Base-by-base conservation (phyloP, 1,140 invertebrate genomes). In the Eriocheir sinensis region DNA sequence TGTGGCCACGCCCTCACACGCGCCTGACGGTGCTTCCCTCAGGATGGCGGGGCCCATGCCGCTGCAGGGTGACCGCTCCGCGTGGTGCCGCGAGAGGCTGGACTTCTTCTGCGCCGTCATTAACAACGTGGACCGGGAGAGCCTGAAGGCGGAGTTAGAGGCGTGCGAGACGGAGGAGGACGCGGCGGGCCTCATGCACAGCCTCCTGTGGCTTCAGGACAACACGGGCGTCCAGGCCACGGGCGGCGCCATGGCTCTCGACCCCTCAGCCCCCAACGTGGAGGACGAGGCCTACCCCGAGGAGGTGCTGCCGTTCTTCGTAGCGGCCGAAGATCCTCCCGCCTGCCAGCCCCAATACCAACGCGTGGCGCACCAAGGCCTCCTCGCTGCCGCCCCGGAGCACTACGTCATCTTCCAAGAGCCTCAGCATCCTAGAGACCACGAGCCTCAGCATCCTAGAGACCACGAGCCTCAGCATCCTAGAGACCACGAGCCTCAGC, bases 131-230 rank as follows among this genome's bases (percentile, higher is more conserved):
- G 79, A 92, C 90, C 32, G 90, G 12, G 79, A 40, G 72, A 92
- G 90, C 8, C 60, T 92, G 2, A 92, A 48, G 40, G 79, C 72
- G 27, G 60, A 91, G 79, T 36, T 92, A 36, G 90, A 92, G 38
- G 27, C 9, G 12, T 92, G 90, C 60, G 90, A 92, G 79, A 92
- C 90, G 21, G 90, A 92, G n/a, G 90, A 92, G 21, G 90, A 92
- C 30, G 90, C 90, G 2, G 79, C n/a, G 79, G 90, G 72, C 12
- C 38, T 92, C 21, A 41, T 92, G 90, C 90, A 92, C 3, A 41
- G 36, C 32, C 90, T 92, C 44, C 15, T 92, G 79, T 92, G 90
- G 90, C 60, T 92, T 0, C 72, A 81, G 79, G 90, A 92, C n/a
- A 32, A 30, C 38, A 40, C 41, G n/a, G 8, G 41, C 0, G 48